Evolutionary conservation across 2,888 invertebrate genomes (phyloP).

Genomic region (Camptogramma bilineatum): DNA sequence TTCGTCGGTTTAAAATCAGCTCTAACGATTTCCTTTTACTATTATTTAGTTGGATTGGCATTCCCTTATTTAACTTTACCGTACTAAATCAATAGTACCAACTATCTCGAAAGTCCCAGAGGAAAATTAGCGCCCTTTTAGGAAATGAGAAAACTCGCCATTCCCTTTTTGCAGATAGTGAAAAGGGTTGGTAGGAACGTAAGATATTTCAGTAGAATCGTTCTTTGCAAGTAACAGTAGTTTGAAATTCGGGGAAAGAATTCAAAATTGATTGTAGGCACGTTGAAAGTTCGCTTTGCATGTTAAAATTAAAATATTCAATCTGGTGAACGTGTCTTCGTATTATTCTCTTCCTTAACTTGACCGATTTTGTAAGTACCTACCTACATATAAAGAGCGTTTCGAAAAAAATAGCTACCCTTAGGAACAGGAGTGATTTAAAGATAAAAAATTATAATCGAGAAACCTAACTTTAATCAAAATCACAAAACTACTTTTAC

Average conservation of each 20-base stretch:
- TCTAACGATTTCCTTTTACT: constrained; percentile 34
- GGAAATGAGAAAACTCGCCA: constrained; percentile 51
- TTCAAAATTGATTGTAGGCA: constrained; percentile 17
- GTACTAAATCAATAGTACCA: constrained; percentile 43
- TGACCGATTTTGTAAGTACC: too few relatives aligned
- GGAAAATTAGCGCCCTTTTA: constrained; percentile 56
- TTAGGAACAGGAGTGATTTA: too few relatives aligned
- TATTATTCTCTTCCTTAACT: too few relatives aligned
- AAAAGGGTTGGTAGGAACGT: constrained; percentile 47
- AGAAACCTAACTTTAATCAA: too few relatives aligned
- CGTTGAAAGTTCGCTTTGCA: neutral
- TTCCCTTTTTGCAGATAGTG: constrained; percentile 45
- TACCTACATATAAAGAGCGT: too few relatives aligned
- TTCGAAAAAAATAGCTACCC: too few relatives aligned
- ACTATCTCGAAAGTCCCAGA: constrained; percentile 45
- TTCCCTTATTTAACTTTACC: constrained; percentile 42
- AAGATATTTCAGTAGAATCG: constrained; percentile 34
- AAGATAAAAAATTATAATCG: too few relatives aligned
- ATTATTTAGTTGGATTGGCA: constrained; percentile 20
- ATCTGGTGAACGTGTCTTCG: too few relatives aligned
- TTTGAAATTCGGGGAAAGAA: constrained; percentile 18
- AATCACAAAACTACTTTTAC: too few relatives aligned
- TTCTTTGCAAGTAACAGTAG: constrained; percentile 27
- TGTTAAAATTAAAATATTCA: neutral
- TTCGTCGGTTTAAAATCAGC: constrained; percentile 23